phyloP scores from a whole-genome alignment of 2,888 invertebrate species.

The Antheraea assamensis region DNA sequence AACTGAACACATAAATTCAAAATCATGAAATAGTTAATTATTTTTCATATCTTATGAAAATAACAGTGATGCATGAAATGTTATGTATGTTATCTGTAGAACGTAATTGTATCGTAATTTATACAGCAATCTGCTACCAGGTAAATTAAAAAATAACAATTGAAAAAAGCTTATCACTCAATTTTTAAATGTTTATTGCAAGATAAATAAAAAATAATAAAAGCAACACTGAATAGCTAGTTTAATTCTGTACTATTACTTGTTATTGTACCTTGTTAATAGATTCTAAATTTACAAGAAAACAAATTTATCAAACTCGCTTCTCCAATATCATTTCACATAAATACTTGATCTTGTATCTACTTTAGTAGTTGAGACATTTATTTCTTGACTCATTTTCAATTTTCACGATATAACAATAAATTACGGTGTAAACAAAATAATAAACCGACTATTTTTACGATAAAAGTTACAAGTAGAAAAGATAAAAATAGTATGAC shows the following conservation, averaged over 20 bases:
- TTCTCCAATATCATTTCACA: neutral
- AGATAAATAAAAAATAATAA: too few species aligned
- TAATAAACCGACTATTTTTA: slow-evolving; percentile 30
- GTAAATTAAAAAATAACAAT: too few species aligned
- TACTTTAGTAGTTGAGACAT: neutral
- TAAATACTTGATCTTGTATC: slow-evolving; percentile 9
- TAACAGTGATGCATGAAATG: too few species aligned
- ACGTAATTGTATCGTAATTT: too few species aligned
- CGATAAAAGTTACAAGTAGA: slow-evolving; percentile 28
- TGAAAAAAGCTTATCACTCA: too few species aligned
- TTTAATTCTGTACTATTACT: neutral
- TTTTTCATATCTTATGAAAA: too few species aligned
- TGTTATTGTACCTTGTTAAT: neutral
- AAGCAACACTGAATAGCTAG: neutral
- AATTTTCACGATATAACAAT: slow-evolving; percentile 17
- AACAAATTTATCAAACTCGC: neutral
- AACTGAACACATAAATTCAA: too few species aligned
- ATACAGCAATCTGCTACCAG: too few species aligned
- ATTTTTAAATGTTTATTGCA: too few species aligned
- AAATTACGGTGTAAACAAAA: slow-evolving; percentile 37
- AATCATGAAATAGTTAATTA: too few species aligned
- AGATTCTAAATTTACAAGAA: neutral
- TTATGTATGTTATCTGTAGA: too few species aligned
- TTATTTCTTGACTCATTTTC: neutral
- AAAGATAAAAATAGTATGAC: slow-evolving; percentile 16